phyloP scores from a whole-genome alignment of 1,140 invertebrate genomes.

The Agrypnia vestita region DNA sequence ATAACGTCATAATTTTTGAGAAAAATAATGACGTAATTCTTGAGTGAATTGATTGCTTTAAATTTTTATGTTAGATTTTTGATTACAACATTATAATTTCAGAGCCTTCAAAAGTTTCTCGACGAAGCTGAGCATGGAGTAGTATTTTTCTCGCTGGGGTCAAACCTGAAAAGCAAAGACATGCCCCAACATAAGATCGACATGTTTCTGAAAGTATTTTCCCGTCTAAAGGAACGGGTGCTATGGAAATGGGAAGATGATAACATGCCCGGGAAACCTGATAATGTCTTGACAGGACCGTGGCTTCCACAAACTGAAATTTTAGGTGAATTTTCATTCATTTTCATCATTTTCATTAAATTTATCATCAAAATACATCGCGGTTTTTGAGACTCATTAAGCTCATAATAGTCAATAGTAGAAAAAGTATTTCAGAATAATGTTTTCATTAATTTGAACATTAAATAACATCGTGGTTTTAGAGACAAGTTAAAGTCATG shows the following conservation, averaged over 20 bases:
- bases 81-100: slow-evolving; percentile 2
- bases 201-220: slow-evolving; percentile 73
- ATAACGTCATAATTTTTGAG: too few species aligned
- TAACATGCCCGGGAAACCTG: slow-evolving; percentile 65
- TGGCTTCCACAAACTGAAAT: slow-evolving; percentile 80
- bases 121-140: slow-evolving; percentile 54
- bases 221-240: slow-evolving; percentile 73
- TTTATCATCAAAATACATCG: background rate
- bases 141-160: slow-evolving; percentile 54
- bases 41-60: background rate
- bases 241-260: slow-evolving; percentile 79
- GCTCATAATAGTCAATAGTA: too few species aligned
- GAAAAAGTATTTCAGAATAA: background rate
- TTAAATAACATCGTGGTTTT: too few species aligned
- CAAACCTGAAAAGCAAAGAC: slow-evolving; percentile 59
- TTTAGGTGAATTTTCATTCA: slow-evolving; percentile 65
- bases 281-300: slow-evolving; percentile 75
- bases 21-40: too few species aligned
- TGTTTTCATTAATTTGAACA: too few species aligned
- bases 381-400: too few species aligned
- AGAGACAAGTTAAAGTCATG: too few species aligned
- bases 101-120: slow-evolving; percentile 52
- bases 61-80: background rate
- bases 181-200: slow-evolving; percentile 70
- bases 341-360: background rate